These are phyloP conservation scores for Saccostrea echinata DNA, from an alignment of 1,140 invertebrate genomes.

Conservation along the genomic window DNA sequence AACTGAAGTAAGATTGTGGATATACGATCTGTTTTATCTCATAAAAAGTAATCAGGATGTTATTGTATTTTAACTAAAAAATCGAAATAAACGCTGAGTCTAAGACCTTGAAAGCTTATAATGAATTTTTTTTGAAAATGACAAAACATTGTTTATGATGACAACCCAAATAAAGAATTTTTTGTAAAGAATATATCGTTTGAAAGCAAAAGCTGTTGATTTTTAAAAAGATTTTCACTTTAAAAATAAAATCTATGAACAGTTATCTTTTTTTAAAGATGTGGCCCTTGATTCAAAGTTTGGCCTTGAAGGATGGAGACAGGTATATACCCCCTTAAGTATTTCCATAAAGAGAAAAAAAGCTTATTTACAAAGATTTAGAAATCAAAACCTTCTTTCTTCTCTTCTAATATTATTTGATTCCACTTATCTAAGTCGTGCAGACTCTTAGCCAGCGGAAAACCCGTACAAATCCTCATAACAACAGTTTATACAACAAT, in stretches of 20 bases:
- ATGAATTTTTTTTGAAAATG: no score
- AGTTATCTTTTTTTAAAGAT: no score
- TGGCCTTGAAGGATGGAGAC: not conserved
- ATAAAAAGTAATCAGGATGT: not conserved
- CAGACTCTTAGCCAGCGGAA: not conserved
- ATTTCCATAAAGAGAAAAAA: conserved; percentile 9
- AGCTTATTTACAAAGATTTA: not conserved
- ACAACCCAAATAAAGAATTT: no score
- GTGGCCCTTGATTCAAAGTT: no score
- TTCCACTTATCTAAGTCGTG: conserved; percentile 10
- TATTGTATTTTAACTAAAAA: not conserved
- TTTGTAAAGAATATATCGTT: no score
- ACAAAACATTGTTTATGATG: no score
- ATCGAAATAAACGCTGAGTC: no score
- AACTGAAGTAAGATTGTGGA: not conserved
- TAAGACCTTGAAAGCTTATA: not conserved
- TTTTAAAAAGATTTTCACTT: no score
- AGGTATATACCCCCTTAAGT: not conserved
- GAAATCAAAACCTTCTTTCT: not conserved
- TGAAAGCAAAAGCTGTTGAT: no score
- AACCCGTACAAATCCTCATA: not conserved
- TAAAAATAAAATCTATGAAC: no score
- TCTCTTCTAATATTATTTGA: not conserved
- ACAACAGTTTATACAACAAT: conserved; percentile 1
- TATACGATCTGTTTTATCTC: not conserved